These are phyloP conservation scores for Eriocheir sinensis DNA, from an alignment of 1,140 invertebrate species.

Conservation along the genomic window DNA sequence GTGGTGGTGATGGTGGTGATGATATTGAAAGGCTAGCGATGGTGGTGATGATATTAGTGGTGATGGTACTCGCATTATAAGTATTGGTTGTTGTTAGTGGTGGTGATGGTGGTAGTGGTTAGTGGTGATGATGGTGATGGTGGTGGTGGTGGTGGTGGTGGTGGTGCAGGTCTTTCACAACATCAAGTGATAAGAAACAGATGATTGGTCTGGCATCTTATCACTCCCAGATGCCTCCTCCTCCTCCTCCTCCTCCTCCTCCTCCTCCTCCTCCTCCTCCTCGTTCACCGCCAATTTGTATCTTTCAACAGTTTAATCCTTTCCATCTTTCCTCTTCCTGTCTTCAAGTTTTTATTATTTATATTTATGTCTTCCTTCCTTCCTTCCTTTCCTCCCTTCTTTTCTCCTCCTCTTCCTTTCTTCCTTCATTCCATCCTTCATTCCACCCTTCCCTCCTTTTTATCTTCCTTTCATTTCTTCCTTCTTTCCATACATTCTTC, in stretches of 20 bases:
- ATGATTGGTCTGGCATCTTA: background rate
- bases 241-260: slow-evolving; percentile 27
- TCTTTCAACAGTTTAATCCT: background rate
- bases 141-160: slow-evolving; percentile 56
- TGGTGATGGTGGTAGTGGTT: slow-evolving; percentile 49
- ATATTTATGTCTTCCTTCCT: background rate
- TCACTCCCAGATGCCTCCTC: slow-evolving; percentile 10
- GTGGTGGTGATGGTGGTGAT: slow-evolving; percentile 29
- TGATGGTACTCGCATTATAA: background rate
- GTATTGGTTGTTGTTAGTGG: background rate
- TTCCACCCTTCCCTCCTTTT: background rate
- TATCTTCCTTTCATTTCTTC: no score
- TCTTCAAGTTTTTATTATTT: background rate
- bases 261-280: background rate
- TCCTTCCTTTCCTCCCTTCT: background rate
- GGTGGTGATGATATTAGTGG: background rate
- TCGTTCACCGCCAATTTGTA: background rate
- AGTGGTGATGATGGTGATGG: slow-evolving; percentile 45
- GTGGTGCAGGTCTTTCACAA: slow-evolving; percentile 5
- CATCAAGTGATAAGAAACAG: background rate
- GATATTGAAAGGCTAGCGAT: background rate
- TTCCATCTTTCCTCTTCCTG: background rate
- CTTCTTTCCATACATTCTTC: background rate
- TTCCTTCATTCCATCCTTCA: background rate
- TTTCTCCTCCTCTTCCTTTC: background rate